These are phyloP conservation scores for Thecocarcelia acutangulata DNA, from an alignment of 2,888 invertebrate species.

Conservation along the genomic window DNA sequence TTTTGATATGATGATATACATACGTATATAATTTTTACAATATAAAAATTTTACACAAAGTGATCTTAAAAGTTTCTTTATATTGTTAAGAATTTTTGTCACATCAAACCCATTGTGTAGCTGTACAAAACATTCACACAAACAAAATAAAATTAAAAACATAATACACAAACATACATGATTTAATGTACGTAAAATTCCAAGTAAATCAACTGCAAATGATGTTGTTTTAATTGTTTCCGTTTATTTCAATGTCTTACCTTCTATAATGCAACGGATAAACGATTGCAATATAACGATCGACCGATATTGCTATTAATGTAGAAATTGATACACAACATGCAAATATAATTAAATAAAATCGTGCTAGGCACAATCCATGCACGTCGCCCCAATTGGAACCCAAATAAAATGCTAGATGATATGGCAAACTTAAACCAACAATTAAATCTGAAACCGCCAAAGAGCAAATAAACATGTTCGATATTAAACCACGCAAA, in stretches of 20 bases:
- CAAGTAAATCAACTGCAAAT: too few species aligned
- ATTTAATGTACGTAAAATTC: too few species aligned
- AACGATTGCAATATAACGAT: slow-evolving; percentile 90
- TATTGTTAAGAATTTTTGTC: too few species aligned
- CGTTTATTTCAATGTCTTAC: slow-evolving; percentile 70
- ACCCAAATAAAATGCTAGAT: slow-evolving; percentile 88
- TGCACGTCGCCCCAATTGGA: slow-evolving; percentile 84
- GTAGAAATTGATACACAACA: slow-evolving; percentile 91
- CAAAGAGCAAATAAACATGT: slow-evolving; percentile 89
- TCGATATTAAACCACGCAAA: slow-evolving; percentile 87
- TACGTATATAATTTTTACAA: too few species aligned
- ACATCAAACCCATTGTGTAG: too few species aligned
- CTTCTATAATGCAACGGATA: slow-evolving; percentile 90
- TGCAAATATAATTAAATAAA: slow-evolving; percentile 88
- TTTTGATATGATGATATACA: too few species aligned
- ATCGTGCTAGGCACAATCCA: slow-evolving; percentile 86
- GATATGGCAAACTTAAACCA: slow-evolving; percentile 89
- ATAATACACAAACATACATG: too few species aligned
- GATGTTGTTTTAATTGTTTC: background rate
- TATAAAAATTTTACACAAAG: too few species aligned
- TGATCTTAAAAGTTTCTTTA: too few species aligned
- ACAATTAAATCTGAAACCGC: slow-evolving; percentile 91
- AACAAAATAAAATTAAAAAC: too few species aligned
- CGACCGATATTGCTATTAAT: slow-evolving; percentile 89
- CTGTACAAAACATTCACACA: too few species aligned